These are phyloP conservation scores for Sporophila hypoxantha DNA, from an alignment of 2,113 vertebrate genomes.

Conservation along the genomic window DNA sequence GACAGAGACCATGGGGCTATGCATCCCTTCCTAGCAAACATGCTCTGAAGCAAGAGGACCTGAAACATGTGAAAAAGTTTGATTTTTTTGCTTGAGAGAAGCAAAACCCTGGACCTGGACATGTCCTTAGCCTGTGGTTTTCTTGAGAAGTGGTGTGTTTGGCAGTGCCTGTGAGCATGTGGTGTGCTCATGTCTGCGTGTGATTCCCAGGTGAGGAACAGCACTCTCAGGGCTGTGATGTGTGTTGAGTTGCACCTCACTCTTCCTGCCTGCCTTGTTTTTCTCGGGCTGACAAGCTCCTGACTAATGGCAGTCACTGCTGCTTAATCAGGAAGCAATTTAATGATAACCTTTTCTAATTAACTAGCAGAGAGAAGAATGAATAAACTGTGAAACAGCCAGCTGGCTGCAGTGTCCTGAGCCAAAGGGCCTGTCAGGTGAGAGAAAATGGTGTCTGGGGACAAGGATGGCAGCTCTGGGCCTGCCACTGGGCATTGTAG, in stretches of 20 bases:
- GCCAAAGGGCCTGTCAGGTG: background rate
- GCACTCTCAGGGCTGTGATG: background rate
- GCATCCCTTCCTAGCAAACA: background rate
- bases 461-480: background rate
- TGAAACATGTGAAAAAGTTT: background rate
- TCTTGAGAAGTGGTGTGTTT: background rate
- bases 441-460: background rate
- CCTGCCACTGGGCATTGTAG: background rate
- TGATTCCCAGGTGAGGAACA: background rate
- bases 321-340: conserved; percentile 56
- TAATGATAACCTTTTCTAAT: conserved; percentile 57
- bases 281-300: background rate
- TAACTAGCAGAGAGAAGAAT: conserved; percentile 14
- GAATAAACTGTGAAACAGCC: conserved; percentile 38
- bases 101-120: background rate
- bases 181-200: background rate
- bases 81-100: background rate
- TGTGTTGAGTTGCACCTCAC: background rate
- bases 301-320: conserved; percentile 41
- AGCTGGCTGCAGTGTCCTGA: background rate
- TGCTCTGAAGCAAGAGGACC: fast-evolving
- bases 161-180: fast-evolving
- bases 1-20: background rate
- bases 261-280: conserved; percentile 24
- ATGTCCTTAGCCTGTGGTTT: background rate